phyloP scores from a whole-genome alignment of 2,888 invertebrate species.

The Drosophila stalkeri region DNA sequence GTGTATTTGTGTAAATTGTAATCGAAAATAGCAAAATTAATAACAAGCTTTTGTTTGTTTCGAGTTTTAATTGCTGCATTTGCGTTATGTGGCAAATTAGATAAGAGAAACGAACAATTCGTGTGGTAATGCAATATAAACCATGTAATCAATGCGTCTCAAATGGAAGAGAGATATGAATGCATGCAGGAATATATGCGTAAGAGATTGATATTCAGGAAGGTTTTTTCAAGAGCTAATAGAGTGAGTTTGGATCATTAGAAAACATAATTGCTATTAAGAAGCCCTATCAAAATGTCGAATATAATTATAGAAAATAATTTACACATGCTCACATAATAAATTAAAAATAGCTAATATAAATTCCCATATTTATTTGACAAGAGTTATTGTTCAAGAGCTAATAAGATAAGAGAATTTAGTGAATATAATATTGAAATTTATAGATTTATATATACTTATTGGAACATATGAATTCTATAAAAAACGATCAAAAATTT shows the following conservation, averaged over 20 bases:
- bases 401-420: no score
- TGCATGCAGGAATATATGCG: conserved; percentile 5
- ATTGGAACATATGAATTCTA: no score
- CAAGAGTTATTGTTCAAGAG: no score
- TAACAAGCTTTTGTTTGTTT: conserved; percentile 54
- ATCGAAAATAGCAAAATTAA: conserved; percentile 66
- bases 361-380: no score
- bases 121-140: conserved; percentile 52
- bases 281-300: no score
- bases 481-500: no score
- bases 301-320: no score
- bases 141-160: conserved; percentile 23
- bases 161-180: not conserved
- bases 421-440: no score
- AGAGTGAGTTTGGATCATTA: not conserved
- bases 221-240: not conserved
- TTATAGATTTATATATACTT: no score
- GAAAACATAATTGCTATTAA: no score
- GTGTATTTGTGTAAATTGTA: conserved; percentile 60
- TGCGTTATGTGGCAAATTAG: conserved; percentile 64
- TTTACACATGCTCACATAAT: no score
- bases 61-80: conserved; percentile 63
- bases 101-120: conserved; percentile 51
- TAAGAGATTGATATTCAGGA: conserved; percentile 1
- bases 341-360: no score